Evolutionary conservation across 2,113 vertebrate genomes (phyloP).

Genomic region (Plotosus lineatus): DNA sequence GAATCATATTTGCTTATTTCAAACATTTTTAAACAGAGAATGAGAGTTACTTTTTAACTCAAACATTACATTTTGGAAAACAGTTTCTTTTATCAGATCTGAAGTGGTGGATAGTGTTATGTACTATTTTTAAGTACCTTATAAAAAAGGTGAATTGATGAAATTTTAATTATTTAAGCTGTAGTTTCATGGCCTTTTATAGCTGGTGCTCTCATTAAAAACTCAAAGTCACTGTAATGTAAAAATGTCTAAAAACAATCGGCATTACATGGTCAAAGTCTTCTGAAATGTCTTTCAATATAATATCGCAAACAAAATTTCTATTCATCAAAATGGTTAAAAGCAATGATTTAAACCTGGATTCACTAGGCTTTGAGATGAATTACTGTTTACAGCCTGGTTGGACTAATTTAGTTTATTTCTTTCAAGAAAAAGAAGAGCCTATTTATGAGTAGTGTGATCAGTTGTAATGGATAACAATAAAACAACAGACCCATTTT

Average conservation of each 20-base stretch:
- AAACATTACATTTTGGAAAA: background rate
- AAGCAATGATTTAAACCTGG: slow-evolving; percentile 39
- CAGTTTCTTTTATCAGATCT: background rate
- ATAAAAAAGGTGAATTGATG: background rate
- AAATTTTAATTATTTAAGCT: background rate
- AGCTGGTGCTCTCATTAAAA: no score
- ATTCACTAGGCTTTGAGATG: slow-evolving; percentile 37
- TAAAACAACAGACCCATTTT: slow-evolving; percentile 54
- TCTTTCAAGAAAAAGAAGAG: slow-evolving; percentile 32
- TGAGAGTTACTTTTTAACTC: background rate
- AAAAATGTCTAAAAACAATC: slow-evolving; percentile 8
- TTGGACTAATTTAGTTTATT: slow-evolving; percentile 38
- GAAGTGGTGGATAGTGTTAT: background rate
- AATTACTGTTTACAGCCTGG: slow-evolving; percentile 8
- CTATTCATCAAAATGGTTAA: background rate
- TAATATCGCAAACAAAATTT: background rate
- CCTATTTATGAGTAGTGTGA: slow-evolving; percentile 48
- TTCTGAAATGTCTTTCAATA: background rate
- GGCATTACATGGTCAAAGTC: background rate
- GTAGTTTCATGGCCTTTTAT: slow-evolving; percentile 6
- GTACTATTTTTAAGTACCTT: background rate
- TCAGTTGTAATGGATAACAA: slow-evolving; percentile 50
- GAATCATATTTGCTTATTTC: no score
- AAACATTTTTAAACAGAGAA: slow-evolving; percentile 4
- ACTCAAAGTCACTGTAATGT: background rate